These are phyloP conservation scores for Boulengeromyrus knoepffleri DNA, from an alignment of 2,113 vertebrate species.

Conservation along the genomic window DNA sequence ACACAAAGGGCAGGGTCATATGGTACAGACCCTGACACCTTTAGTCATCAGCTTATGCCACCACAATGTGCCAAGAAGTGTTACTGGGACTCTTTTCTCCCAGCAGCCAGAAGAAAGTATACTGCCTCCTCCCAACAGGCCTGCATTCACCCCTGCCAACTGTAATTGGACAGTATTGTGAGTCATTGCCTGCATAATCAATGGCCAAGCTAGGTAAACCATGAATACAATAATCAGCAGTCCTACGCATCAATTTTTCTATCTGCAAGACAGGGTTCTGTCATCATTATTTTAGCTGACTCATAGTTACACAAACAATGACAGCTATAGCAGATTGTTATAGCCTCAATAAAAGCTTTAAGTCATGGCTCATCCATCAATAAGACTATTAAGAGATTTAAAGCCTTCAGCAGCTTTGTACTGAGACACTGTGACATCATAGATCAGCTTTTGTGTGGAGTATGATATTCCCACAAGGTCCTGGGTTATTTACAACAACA, in stretches of 20 bases:
- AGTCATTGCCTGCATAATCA: background rate
- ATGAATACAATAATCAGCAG: background rate
- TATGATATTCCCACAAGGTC: background rate
- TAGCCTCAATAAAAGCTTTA: background rate
- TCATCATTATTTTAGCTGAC: background rate
- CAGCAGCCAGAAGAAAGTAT: background rate
- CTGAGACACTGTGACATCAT: background rate
- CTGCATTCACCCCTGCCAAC: background rate
- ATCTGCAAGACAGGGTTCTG: background rate
- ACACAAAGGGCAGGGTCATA: too few relatives aligned
- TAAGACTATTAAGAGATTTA: slow-evolving; percentile 2
- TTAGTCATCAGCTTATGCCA: background rate
- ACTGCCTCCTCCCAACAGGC: background rate
- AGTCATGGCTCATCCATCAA: background rate
- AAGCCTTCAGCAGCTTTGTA: background rate
- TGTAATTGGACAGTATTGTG: background rate
- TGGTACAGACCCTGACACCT: background rate
- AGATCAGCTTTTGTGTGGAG: background rate
- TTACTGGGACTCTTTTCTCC: background rate
- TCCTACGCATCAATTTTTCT: background rate
- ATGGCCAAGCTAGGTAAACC: background rate
- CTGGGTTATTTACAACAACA: background rate
- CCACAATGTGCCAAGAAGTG: background rate
- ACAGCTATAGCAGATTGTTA: background rate
- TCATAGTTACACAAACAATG: slow-evolving; percentile 7